Evolutionary conservation across 2,797 vertebrate genomes (phyloP), one percentile per base, ranked within the genome.

Genomic region (Borostomias antarcticus): DNA sequence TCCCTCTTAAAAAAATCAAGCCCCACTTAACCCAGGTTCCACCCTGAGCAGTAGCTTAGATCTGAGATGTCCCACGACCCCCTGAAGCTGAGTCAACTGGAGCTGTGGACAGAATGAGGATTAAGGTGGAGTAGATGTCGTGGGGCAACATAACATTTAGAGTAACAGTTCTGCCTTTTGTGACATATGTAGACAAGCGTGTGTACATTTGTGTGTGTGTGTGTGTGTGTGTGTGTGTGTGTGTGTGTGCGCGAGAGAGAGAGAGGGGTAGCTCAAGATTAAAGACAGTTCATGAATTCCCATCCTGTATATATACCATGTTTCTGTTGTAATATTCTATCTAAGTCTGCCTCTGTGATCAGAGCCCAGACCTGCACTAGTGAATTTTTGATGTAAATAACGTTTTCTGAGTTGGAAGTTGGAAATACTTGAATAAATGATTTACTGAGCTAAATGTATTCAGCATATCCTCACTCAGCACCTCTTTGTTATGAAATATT

Each of bases 361-460:
- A 53, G 68, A 82, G 76, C 73, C 84, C 88, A 88, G 87, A 89
- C 86, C 85, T 88, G 88, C 89, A 91, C 88, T 91, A 88, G 86
- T 92, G 89, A 88, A 88, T 65, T 77, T 85, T 77, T 85, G 82
- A 73, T 91, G 89, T 91, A 90, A 84, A 85, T 89, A 84, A 72
- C 76, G 84, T 87, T 78, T 81, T n/a, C n/a, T n/a, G n/a, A n/a
- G n/a, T n/a, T n/a, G n/a, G n/a, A 86, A 87, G 81, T 84, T 79
- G 84, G 75, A 86, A 83, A 89, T 89, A 90, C 90, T 91, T 92
- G 88, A 92, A 92, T 92, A 91, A 92, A 91, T 87, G 78, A 66
- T 85, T 86, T 81, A 81, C 70, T 77, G 84, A 85, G 76, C 65
- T 68, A 64, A 76, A 54, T 45, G 1, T 4, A 15, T 45, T 45